These are phyloP conservation scores for Epirrita christyi DNA, from an alignment of 2,888 invertebrate species.

Conservation along the genomic window DNA sequence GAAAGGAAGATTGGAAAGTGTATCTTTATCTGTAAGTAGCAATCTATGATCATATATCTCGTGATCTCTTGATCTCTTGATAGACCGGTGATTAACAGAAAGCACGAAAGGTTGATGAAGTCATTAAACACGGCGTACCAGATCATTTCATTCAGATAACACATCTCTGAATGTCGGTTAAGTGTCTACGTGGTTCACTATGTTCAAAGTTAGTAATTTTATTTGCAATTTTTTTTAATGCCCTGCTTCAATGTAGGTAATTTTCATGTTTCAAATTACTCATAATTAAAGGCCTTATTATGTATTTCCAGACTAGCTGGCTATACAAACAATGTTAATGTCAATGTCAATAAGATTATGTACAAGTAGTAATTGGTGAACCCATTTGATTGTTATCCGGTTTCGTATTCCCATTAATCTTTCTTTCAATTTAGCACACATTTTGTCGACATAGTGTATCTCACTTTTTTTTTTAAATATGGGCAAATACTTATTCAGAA, in stretches of 20 bases:
- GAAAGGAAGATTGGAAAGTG: constrained; percentile 21
- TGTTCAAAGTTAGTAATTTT: constrained; percentile 17
- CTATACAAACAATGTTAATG: too few relatives aligned
- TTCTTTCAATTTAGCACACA: too few relatives aligned
- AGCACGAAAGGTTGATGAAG: constrained; percentile 40
- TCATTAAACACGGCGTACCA: constrained; percentile 31
- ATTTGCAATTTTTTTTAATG: constrained; percentile 16
- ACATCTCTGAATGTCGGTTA: constrained; percentile 23
- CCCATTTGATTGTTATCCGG: too few relatives aligned
- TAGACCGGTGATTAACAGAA: constrained; percentile 42
- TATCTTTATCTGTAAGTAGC: constrained; percentile 13
- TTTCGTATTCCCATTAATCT: too few relatives aligned
- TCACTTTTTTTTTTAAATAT: too few relatives aligned
- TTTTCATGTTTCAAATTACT: neutral
- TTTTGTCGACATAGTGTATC: too few relatives aligned
- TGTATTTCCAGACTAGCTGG: too few relatives aligned
- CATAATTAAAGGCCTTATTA: too few relatives aligned
- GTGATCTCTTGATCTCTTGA: constrained; percentile 20
- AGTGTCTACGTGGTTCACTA: constrained; percentile 27
- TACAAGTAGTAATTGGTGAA: too few relatives aligned
- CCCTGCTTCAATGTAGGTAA: constrained; percentile 4
- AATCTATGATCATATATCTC: constrained; percentile 21
- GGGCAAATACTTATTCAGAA: too few relatives aligned
- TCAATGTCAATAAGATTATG: too few relatives aligned
- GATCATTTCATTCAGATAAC: constrained; percentile 24